A percentile compares a stretch with the other conserved stretches of the same genome.
Evolutionary conservation across 1,140 invertebrate species (phyloP).

Genomic region (Drosophila hydei): DNA sequence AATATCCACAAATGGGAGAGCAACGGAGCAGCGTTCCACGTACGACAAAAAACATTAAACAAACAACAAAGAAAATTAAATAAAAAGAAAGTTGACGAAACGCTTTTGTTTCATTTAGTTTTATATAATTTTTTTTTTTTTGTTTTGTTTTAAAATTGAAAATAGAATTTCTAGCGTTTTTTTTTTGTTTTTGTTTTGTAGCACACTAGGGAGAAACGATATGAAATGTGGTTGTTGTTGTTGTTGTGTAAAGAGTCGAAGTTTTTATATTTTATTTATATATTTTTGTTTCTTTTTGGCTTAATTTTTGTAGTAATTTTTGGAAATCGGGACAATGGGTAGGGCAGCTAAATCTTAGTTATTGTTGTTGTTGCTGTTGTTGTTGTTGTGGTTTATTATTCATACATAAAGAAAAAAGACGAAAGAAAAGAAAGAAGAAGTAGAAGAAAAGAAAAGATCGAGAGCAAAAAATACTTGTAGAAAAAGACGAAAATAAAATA

Average conservation of each 20-base stretch:
- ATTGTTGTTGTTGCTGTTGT: slow-evolving; percentile 59
- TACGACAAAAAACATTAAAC: slow-evolving; percentile 85
- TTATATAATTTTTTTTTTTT: slow-evolving; percentile 42
- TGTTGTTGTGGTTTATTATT: slow-evolving; percentile 50
- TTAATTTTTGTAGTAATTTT: slow-evolving; percentile 4
- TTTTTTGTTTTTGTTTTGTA: slow-evolving; percentile 23
- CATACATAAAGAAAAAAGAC: slow-evolving; percentile 29
- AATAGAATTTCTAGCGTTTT: slow-evolving; percentile 52
- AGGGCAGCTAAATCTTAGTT: slow-evolving; percentile 45
- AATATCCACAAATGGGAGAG: slow-evolving; percentile 74
- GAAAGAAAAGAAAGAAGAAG: slow-evolving; percentile 10
- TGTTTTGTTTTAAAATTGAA: slow-evolving; percentile 23
- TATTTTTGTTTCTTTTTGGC: neutral
- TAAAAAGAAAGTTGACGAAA: slow-evolving; percentile 77
- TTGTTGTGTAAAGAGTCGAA: slow-evolving; percentile 52
- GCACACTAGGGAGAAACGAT: slow-evolving; percentile 64
- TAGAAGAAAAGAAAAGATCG: neutral
- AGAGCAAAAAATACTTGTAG: too few species aligned
- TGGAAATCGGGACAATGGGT: slow-evolving; percentile 33
- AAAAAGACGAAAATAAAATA: slow-evolving; percentile 9
- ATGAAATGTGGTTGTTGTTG: slow-evolving; percentile 78
- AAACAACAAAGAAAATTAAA: slow-evolving; percentile 80
- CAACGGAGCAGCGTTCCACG: slow-evolving; percentile 85
- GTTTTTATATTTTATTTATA: slow-evolving; percentile 35
- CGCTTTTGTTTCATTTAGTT: slow-evolving; percentile 55